Base-by-base conservation (phyloP, 1,140 invertebrate genomes). In the Zophobas morio region DNA sequence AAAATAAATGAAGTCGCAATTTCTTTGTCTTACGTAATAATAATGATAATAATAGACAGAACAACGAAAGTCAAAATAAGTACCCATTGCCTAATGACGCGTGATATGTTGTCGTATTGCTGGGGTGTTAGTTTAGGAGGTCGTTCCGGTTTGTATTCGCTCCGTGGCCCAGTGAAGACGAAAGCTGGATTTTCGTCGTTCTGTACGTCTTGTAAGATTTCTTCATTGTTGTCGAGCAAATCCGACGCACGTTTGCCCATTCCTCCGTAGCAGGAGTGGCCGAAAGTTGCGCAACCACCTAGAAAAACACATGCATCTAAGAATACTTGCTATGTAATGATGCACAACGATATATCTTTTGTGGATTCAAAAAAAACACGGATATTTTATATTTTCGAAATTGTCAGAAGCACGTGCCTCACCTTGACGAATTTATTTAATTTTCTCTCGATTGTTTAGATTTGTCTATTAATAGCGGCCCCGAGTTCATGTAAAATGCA, bases 191-290 rank as follows among this genome's bases (percentile, higher is more conserved):
- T 76, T 66, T 81, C 78, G n/a, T 78, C 77, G 34, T 57, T 51
- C 56, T 77, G 72, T 49, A 57, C 53, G 53, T 75, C 63, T 54
- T 75, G 77, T 6, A 80, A 6, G 1, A 81, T 54, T 71, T 82
- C 81, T 39, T 81, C 80, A 56, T 75, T 75, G 36, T 74, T 81
- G 6, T 80, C 70, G 1, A 66, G 56, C 6, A 75, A 20, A 6
- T 78, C 75, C 5, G 56, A 71, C n/a, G 74, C 74, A 20, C 83
- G 78, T 78, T 84, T 84, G 20, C 84, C 84, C 78, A 84, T 84
- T 1, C 84, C 84, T 6, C 84, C 84, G 54, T 83, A 84, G 53
- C 84, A 84, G 39, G 84, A 84, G 49, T 84, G 84, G 1, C 84
- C 84, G 46, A 82, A 84, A 35, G 76, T 82, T 1, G 81, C 81